phyloP scores from a whole-genome alignment of 2,888 invertebrate species.

The Empis livida region DNA sequence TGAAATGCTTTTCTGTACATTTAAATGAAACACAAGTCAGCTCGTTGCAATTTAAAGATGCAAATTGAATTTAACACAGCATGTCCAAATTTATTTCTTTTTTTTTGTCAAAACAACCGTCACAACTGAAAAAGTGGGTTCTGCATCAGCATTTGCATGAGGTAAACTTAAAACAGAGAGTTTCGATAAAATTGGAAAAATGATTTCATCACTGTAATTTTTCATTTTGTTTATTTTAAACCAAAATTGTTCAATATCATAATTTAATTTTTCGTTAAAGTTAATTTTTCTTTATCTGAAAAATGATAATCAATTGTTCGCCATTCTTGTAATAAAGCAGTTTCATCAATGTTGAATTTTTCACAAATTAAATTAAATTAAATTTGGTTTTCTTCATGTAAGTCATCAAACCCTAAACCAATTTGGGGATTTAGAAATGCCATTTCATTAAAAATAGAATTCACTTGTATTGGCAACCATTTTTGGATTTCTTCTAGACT shows the following conservation, averaged over 20 bases:
- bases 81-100: neutral
- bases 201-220: neutral
- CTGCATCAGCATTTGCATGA: slow-evolving; percentile 5
- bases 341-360: no score
- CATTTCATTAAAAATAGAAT: no score
- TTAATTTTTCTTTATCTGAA: neutral
- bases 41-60: neutral
- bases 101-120: slow-evolving; percentile 2
- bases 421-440: no score
- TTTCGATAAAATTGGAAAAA: slow-evolving; percentile 1
- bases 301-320: neutral
- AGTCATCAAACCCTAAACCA: no score
- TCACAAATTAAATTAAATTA: no score
- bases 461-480: no score
- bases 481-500: no score
- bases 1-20: neutral
- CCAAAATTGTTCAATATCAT: neutral
- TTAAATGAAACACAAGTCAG: neutral
- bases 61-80: neutral
- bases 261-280: neutral
- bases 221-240: neutral
- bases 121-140: slow-evolving; percentile 5
- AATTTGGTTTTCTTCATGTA: no score
- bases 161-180: slow-evolving; percentile 1
- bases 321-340: neutral